Evolutionary conservation across 2,888 invertebrate genomes (phyloP).

Genomic region (Catocala nupta): DNA sequence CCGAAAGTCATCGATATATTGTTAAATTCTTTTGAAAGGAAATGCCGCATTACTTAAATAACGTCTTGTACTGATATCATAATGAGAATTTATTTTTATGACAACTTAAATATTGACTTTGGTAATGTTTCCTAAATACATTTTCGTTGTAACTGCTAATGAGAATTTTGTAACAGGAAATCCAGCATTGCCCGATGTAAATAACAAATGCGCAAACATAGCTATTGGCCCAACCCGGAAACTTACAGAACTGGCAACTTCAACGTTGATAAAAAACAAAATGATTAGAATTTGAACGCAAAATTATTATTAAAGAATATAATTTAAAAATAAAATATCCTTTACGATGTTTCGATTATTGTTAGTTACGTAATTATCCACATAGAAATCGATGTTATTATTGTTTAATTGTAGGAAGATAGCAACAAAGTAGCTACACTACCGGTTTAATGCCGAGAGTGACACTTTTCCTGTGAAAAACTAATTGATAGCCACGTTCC

Average conservation of each 20-base stretch:
- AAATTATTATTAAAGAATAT: too few relatives aligned
- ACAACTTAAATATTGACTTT: neutral
- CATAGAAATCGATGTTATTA: too few relatives aligned
- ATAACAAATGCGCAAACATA: too few relatives aligned
- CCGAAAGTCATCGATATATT: conserved; percentile 52
- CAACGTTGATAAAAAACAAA: too few relatives aligned
- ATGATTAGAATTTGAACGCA: too few relatives aligned
- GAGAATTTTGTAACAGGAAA: too few relatives aligned
- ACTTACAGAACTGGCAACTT: too few relatives aligned
- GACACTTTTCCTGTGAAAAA: conserved; percentile 46
- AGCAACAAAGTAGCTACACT: conserved; percentile 16
- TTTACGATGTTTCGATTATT: too few relatives aligned
- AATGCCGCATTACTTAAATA: conserved; percentile 5
- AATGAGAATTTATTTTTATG: conserved; percentile 4
- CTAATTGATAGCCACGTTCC: conserved; percentile 60
- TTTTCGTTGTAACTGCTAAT: neutral
- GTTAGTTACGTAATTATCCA: too few relatives aligned
- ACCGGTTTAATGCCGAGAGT: conserved; percentile 31
- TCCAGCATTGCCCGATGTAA: too few relatives aligned
- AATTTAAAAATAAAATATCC: too few relatives aligned
- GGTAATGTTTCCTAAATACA: neutral
- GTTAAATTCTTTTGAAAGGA: conserved; percentile 9
- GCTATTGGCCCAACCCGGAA: too few relatives aligned
- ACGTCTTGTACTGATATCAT: conserved; percentile 1
- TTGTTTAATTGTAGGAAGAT: conserved; percentile 19